A percentile compares a stretch with the other conserved stretches of the same genome.
Conservation (phyloP, 1,140 invertebrate species). For the Tetramorium parvispinum region DNA sequence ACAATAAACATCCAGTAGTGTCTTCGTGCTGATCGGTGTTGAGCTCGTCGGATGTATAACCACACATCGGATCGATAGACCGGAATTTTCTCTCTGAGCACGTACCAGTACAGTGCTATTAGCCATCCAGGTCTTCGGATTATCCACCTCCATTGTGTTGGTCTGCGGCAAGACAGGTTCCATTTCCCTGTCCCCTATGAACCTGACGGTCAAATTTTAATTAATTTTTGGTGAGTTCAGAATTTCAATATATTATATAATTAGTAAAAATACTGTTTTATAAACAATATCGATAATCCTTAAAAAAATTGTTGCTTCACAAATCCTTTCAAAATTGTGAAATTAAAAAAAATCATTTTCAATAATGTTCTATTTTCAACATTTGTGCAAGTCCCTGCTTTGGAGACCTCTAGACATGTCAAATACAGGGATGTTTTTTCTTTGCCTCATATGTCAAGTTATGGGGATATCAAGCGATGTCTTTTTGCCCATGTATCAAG, state of each 20-base stretch:
- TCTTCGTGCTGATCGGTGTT: conserved; percentile 88
- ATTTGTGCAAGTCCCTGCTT: background rate
- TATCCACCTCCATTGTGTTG: conserved; percentile 93
- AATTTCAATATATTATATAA: background rate
- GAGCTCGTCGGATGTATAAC: conserved; percentile 93
- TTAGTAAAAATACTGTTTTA: background rate
- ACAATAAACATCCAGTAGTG: conserved; percentile 94
- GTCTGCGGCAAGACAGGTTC: conserved; percentile 88
- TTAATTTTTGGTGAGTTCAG: background rate
- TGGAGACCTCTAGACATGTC: too few species aligned
- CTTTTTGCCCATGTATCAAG: too few species aligned
- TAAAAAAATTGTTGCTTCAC: background rate
- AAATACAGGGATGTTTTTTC: background rate
- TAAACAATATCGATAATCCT: background rate
- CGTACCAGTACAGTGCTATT: conserved; percentile 92
- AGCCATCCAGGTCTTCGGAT: conserved; percentile 93
- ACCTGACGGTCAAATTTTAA: conserved; percentile 75
- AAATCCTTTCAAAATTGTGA: background rate
- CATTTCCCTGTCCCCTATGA: conserved; percentile 89
- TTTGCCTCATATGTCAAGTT: background rate
- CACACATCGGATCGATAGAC: conserved; percentile 91
- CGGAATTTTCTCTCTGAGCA: conserved; percentile 92
- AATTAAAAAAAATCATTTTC: too few species aligned
- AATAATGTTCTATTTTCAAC: too few species aligned
- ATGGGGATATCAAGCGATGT: too few species aligned